These are phyloP conservation scores for Coelopa pilipes DNA, from an alignment of 2,888 invertebrate species.

Conservation along the genomic window DNA sequence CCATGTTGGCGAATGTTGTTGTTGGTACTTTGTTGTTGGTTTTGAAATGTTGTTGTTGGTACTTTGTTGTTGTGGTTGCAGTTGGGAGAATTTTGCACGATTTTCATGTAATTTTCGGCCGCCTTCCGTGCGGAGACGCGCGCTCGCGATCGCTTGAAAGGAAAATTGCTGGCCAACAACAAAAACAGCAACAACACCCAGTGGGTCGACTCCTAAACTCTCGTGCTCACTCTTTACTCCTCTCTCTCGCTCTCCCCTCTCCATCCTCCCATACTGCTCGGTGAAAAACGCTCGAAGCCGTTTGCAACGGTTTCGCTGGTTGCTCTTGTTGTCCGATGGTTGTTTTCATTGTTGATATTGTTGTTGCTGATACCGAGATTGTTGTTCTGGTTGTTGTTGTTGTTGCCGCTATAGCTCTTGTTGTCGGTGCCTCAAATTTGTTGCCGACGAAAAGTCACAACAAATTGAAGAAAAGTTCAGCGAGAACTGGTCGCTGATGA, in stretches of 20 bases:
- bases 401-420: background rate
- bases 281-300: background rate
- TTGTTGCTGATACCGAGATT: background rate
- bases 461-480: slow-evolving; percentile 24
- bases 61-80: background rate
- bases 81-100: slow-evolving; percentile 52
- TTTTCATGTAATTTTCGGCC: slow-evolving; percentile 62
- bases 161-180: slow-evolving; percentile 6
- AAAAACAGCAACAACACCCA: background rate
- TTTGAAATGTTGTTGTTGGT: background rate
- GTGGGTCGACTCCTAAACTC: background rate
- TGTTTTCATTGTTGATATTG: background rate
- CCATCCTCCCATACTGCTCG: background rate
- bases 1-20: background rate
- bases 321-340: background rate
- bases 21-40: too few relatives aligned
- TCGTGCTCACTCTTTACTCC: background rate
- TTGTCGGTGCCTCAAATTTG: slow-evolving; percentile 27
- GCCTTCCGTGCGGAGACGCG: slow-evolving; percentile 19
- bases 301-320: background rate
- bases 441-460: slow-evolving; percentile 15
- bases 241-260: too few relatives aligned
- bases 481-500: too few relatives aligned
- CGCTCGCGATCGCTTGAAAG: background rate
- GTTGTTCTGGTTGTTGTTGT: slow-evolving; percentile 2